A percentile compares a stretch with the other conserved stretches of the same genome.
phyloP scores from a whole-genome alignment of 2,797 vertebrate species.

The Sebastes trivittatus region DNA sequence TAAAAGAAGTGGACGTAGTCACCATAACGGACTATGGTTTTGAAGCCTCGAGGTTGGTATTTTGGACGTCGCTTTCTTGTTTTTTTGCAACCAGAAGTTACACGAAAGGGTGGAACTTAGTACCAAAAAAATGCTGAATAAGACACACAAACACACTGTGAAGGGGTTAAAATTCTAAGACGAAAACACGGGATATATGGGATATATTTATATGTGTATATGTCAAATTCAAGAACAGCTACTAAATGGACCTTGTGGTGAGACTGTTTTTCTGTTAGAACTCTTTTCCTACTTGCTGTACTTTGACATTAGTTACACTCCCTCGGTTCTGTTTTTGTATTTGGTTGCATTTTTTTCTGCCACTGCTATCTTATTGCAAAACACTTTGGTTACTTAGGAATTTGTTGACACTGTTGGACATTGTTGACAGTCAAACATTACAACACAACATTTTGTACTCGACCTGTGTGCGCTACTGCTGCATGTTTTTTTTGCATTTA shows the following conservation, averaged over 20 bases:
- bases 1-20: too few relatives aligned
- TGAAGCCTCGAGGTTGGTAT: too few relatives aligned
- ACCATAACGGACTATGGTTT: too few relatives aligned
- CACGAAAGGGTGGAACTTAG: too few relatives aligned
- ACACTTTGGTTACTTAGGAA: constrained; percentile 25
- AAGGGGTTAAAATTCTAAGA: too few relatives aligned
- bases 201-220: neutral
- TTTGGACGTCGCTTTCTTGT: too few relatives aligned
- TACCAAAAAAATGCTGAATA: too few relatives aligned
- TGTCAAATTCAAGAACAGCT: neutral
- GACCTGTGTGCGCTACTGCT: neutral
- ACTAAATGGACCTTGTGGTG: neutral
- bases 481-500: neutral
- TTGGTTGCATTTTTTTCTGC: neutral
- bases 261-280: neutral
- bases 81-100: too few relatives aligned
- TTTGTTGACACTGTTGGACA: constrained; percentile 20
- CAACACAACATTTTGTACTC: neutral
- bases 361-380: constrained; percentile 24
- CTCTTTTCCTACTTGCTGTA: neutral
- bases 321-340: neutral
- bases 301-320: neutral
- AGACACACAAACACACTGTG: too few relatives aligned
- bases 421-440: constrained; percentile 6
- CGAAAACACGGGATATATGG: too few relatives aligned